Percentiles rank a stretch among this genome's conserved stretches.
phyloP scores from a whole-genome alignment of 2,113 vertebrate species.

The Cranoglanis bouderius region DNA sequence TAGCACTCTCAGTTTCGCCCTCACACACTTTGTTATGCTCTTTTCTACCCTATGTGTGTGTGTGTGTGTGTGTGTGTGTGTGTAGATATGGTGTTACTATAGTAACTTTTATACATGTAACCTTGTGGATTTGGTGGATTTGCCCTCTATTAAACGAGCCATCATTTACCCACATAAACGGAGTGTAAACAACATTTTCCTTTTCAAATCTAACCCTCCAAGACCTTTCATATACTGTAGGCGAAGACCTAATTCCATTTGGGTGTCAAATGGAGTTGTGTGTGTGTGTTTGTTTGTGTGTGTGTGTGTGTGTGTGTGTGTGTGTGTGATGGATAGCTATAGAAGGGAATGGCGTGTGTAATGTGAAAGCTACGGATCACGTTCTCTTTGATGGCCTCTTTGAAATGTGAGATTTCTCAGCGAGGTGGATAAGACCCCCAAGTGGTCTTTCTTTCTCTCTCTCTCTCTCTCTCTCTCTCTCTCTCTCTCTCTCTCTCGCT shows the following conservation, averaged over 20 bases:
- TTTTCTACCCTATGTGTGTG: constrained; percentile 10
- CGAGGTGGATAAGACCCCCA: constrained; percentile 64
- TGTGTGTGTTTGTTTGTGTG: constrained; percentile 8
- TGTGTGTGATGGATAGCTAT: constrained; percentile 17
- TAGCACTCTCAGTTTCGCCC: not conserved
- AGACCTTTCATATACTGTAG: constrained; percentile 25
- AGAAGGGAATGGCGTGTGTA: constrained; percentile 35
- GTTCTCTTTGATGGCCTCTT: constrained; percentile 58
- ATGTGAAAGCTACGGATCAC: constrained; percentile 35
- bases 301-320: constrained; percentile 6
- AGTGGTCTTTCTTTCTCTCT: constrained; percentile 45
- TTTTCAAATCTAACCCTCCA: constrained; percentile 17
- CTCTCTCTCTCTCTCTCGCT: constrained; percentile 43
- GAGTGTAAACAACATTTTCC: constrained; percentile 23
- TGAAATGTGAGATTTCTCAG: constrained; percentile 60
- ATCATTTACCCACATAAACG: constrained; percentile 16
- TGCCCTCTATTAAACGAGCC: constrained; percentile 31
- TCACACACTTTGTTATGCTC: not conserved
- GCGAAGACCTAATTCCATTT: constrained; percentile 19
- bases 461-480: constrained; percentile 77
- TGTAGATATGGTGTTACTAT: constrained; percentile 44
- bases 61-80: not conserved
- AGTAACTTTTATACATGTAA: constrained; percentile 49
- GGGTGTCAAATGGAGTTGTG: constrained; percentile 11
- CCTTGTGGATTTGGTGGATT: constrained; percentile 29